Evolutionary conservation across 1,140 invertebrate genomes (phyloP).

Genomic region (Thaumetopoea pityocampa): DNA sequence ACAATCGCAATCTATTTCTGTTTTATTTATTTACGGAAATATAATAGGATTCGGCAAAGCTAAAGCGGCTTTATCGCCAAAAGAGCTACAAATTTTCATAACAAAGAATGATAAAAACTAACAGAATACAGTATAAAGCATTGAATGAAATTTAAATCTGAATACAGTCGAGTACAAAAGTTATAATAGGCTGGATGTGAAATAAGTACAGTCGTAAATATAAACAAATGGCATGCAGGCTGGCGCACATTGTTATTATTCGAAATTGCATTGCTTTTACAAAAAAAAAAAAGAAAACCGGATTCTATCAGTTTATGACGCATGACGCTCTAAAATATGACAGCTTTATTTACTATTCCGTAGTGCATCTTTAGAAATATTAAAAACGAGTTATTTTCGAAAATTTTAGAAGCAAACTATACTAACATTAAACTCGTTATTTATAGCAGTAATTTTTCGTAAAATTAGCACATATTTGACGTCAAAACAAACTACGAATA

Average conservation of each 20-base stretch:
- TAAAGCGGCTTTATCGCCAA: constrained; percentile 8
- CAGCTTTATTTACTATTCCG: constrained; percentile 16
- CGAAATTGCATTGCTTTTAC: constrained; percentile 56
- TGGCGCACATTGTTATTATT: constrained; percentile 53
- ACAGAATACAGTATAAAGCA: constrained; percentile 39
- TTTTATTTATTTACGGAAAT: constrained; percentile 1
- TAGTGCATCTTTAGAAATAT: constrained; percentile 7
- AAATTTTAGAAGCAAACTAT: too few relatives aligned
- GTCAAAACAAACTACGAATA: too few relatives aligned
- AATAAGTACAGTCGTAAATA: constrained; percentile 69
- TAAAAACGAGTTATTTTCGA: constrained; percentile 12
- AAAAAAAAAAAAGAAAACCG: constrained; percentile 61
- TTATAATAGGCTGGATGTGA: constrained; percentile 58
- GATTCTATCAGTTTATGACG: constrained; percentile 41
- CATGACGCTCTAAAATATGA: constrained; percentile 16
- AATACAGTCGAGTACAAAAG: constrained; percentile 56
- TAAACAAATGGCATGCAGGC: constrained; percentile 55
- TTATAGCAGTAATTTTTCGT: too few relatives aligned
- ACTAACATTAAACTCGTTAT: too few relatives aligned
- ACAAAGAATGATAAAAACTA: constrained; percentile 35
- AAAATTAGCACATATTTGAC: too few relatives aligned
- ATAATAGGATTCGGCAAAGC: too few relatives aligned
- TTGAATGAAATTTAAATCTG: constrained; percentile 50
- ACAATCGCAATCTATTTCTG: constrained; percentile 10
- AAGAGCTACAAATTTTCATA: constrained; percentile 21